Conservation (phyloP, 2,797 vertebrate species). For the Sebastes hubbsi region DNA sequence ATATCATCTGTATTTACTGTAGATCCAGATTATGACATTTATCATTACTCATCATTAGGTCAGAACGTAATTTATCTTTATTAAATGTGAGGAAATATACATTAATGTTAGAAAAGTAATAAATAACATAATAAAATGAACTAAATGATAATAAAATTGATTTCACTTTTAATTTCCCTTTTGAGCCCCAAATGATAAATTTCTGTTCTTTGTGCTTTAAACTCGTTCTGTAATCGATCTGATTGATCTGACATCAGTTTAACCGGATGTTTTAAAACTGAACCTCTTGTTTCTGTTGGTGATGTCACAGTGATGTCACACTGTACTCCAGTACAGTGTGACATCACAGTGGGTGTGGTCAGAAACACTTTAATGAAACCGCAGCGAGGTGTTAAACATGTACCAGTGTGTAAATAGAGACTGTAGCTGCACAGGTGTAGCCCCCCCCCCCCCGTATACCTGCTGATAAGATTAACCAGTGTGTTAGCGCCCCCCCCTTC, state of each 20-base stretch:
- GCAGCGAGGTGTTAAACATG: not conserved
- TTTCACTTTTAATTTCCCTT: not conserved
- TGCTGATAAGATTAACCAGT: not conserved
- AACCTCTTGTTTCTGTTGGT: not conserved
- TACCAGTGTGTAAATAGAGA: conserved; percentile 41
- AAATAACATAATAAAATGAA: not conserved
- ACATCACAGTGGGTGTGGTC: conserved; percentile 4
- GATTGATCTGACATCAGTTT: not conserved
- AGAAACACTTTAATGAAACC: not conserved
- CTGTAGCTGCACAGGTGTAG: conserved; percentile 11
- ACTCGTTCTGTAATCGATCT: not conserved
- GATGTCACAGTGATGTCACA: not conserved
- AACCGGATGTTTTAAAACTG: not conserved
- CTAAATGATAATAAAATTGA: not conserved
- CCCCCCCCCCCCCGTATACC: not conserved
- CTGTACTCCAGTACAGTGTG: not conserved
- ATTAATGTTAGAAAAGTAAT: not conserved
- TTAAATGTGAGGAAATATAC: not conserved
- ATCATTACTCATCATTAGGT: not conserved
- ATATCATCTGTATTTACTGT: not conserved
- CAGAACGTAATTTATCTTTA: not conserved
- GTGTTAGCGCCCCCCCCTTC: not conserved
- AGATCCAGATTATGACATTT: not conserved
- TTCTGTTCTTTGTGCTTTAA: not conserved
- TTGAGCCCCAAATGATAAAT: not conserved